phyloP scores from a whole-genome alignment of 1,140 invertebrate genomes.

The Drosophila pallidifrons region DNA sequence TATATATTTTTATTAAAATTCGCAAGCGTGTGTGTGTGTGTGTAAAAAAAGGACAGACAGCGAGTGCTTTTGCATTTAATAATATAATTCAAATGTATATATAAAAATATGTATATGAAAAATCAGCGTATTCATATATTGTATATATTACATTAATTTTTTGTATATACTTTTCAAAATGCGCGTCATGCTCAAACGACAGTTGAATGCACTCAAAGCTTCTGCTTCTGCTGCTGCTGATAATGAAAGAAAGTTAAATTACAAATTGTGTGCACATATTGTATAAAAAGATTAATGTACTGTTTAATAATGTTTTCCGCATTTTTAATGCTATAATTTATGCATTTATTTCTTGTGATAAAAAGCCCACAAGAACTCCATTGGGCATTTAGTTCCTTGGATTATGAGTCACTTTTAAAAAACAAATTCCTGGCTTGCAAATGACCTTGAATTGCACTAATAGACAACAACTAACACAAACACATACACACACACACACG shows the following conservation, averaged over 20 bases:
- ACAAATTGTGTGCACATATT: not conserved
- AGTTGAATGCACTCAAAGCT: slow-evolving; percentile 70
- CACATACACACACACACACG: slow-evolving; percentile 8
- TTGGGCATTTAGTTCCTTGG: not conserved
- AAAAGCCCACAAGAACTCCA: not conserved
- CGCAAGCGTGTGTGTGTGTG: not conserved
- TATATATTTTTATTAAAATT: not conserved
- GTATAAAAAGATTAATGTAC: slow-evolving; percentile 2
- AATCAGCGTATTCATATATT: not conserved
- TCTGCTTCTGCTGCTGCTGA: slow-evolving; percentile 35
- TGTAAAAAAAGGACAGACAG: not conserved
- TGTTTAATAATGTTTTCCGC: slow-evolving; percentile 22
- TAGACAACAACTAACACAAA: slow-evolving; percentile 20
- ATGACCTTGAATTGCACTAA: slow-evolving; percentile 47
- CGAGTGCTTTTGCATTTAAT: slow-evolving; percentile 16
- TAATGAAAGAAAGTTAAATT: slow-evolving; percentile 50
- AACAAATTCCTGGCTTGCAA: slow-evolving; percentile 24
- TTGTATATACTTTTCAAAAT: slow-evolving; percentile 22
- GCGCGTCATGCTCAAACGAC: slow-evolving; percentile 55
- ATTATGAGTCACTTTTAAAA: slow-evolving; percentile 27
- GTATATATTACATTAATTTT: not conserved
- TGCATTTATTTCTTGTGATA: not conserved
- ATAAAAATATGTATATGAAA: not conserved
- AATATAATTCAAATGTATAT: slow-evolving; percentile 18
- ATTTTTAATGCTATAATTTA: slow-evolving; percentile 7